Conservation (phyloP, 2,797 vertebrate species). For the Ceyx erithaca region DNA sequence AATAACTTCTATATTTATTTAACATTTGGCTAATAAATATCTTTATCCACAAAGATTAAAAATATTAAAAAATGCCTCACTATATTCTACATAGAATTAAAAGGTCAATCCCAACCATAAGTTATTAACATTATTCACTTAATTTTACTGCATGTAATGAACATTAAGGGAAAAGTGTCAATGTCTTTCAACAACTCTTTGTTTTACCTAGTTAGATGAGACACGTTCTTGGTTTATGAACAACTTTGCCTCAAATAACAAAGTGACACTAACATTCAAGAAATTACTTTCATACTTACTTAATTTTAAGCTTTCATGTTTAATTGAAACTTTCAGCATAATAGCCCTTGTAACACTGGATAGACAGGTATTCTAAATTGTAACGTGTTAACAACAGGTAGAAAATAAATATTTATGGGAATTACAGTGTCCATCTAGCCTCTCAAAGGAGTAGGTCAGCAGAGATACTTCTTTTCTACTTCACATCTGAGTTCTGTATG, state of each 20-base stretch:
- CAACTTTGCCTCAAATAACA: not conserved
- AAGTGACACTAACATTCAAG: not conserved
- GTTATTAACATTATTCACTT: not conserved
- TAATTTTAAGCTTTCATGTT: not conserved
- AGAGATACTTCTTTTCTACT: not conserved
- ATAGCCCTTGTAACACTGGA: rapidly evolving
- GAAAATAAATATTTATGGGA: not conserved
- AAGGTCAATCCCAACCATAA: not conserved
- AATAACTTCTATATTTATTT: slow-evolving; percentile 34
- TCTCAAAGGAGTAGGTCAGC: not conserved
- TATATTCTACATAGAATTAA: not conserved
- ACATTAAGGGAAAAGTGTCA: not conserved
- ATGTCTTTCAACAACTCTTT: not conserved
- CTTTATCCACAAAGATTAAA: not conserved
- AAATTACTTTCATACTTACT: not conserved
- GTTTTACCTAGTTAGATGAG: not conserved
- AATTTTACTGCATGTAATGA: not conserved
- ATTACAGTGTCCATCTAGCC: not conserved
- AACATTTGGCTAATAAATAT: slow-evolving; percentile 47
- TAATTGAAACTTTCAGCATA: not conserved
- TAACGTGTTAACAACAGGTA: not conserved
- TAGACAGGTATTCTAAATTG: not conserved
- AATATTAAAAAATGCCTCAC: not conserved
- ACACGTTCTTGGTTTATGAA: rapidly evolving
- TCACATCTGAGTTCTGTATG: rapidly evolving